Conservation (phyloP, 2,113 vertebrate genomes). For the Pongo pygmaeus region DNA sequence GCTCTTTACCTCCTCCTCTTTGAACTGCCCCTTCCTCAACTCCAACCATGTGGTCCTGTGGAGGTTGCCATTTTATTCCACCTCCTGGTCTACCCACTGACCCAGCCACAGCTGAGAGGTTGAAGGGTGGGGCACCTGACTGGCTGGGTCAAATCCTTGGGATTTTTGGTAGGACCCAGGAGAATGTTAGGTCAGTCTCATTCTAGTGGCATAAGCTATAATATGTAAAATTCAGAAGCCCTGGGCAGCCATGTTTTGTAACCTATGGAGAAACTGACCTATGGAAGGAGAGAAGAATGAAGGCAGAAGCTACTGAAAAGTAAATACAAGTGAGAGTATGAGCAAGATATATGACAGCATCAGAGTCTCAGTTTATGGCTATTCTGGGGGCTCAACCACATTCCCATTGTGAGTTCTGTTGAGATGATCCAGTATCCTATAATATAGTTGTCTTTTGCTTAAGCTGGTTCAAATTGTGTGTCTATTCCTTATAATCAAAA, state of each 20-base stretch:
- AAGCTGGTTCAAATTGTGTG: not conserved
- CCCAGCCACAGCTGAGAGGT: not conserved
- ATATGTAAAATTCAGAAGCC: not conserved
- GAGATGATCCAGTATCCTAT: not conserved
- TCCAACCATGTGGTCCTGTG: not conserved
- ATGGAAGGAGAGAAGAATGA: not conserved
- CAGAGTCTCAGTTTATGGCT: not conserved
- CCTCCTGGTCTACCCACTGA: not conserved
- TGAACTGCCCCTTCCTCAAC: not conserved
- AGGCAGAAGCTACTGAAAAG: not conserved
- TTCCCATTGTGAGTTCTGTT: not conserved
- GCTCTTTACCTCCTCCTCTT: not conserved
- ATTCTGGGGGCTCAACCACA: not conserved
- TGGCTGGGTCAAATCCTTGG: not conserved
- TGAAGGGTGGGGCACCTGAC: not conserved
- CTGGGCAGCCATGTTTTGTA: not conserved
- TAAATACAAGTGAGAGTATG: not conserved
- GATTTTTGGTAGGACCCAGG: not conserved
- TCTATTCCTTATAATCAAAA: slow-evolving; percentile 37
- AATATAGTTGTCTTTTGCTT: slow-evolving; percentile 16
- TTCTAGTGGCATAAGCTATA: not conserved
- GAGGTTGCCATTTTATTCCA: not conserved
- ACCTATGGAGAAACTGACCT: not conserved
- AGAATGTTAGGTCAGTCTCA: not conserved
- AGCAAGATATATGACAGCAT: too few relatives aligned